phyloP scores from a whole-genome alignment of 2,113 vertebrate species.

The Calidris pugnax region DNA sequence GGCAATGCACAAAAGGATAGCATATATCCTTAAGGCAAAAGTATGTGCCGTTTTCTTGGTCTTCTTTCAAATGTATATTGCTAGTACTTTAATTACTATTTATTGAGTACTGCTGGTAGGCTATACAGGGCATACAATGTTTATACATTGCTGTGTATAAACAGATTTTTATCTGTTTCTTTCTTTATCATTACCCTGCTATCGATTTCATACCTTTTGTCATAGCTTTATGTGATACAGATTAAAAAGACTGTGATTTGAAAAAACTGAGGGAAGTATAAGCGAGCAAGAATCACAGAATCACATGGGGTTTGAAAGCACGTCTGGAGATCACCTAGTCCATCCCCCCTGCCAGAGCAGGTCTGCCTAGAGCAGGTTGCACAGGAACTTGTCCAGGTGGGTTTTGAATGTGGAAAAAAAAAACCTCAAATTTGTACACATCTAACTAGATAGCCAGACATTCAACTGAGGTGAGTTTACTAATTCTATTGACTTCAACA shows the following conservation, averaged over 20 bases:
- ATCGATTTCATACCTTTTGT: neutral
- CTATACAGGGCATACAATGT: neutral
- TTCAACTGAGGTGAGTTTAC: neutral
- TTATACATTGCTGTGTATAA: neutral
- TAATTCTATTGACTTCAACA: neutral
- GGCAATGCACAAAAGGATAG: neutral
- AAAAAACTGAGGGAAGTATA: neutral
- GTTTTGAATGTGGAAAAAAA: neutral
- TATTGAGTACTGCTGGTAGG: neutral
- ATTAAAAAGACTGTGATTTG: neutral
- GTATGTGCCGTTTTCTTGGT: neutral
- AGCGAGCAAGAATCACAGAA: neutral
- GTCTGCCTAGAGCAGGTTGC: too few species aligned
- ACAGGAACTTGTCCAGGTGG: too few species aligned
- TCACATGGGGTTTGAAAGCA: too few species aligned
- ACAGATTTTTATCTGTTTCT: neutral
- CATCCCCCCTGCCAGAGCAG: too few species aligned
- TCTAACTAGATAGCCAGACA: neutral
- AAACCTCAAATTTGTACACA: too few species aligned
- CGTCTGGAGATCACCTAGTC: too few species aligned
- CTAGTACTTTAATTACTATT: neutral
- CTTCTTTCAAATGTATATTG: neutral
- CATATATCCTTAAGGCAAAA: constrained; percentile 5
- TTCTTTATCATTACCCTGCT: neutral
- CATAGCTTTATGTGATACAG: neutral